A percentile compares a stretch with the other conserved stretches of the same genome.
phyloP scores from a whole-genome alignment of 2,888 invertebrate genomes.

The Tetranychus piercei region DNA sequence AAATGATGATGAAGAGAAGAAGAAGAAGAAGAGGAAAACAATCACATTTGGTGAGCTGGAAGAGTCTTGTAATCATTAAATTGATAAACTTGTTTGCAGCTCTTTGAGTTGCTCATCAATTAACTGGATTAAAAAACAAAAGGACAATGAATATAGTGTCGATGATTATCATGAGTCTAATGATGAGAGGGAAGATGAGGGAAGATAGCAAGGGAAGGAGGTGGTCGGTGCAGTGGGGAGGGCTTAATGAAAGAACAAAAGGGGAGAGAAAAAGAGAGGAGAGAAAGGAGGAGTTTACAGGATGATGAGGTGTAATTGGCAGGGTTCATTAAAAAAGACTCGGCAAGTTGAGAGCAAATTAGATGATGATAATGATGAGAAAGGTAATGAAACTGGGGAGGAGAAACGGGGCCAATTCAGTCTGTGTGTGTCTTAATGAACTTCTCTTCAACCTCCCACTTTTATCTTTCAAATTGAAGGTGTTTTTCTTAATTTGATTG shows the following conservation, averaged over 20 bases:
- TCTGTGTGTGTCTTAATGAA: neutral
- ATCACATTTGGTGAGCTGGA: neutral
- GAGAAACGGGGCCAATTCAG: neutral
- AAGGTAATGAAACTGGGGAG: neutral
- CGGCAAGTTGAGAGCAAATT: neutral
- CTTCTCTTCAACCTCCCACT: neutral
- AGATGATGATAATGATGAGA: neutral
- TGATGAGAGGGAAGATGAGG: neutral
- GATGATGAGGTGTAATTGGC: too few relatives aligned
- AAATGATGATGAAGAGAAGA: neutral
- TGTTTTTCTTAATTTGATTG: conserved; percentile 6
- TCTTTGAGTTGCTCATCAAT: neutral
- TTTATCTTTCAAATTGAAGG: neutral
- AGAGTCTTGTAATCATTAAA: neutral
- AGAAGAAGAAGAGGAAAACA: neutral
- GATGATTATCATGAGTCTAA: conserved; percentile 5
- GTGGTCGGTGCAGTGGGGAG: neutral
- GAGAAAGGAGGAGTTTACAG: neutral
- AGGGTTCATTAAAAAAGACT: too few relatives aligned
- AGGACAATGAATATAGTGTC: neutral
- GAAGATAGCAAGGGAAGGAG: neutral
- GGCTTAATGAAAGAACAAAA: conserved; percentile 6
- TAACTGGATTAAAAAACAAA: neutral
- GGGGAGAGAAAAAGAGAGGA: conserved; percentile 5
- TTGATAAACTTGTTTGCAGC: neutral